Base-by-base conservation (phyloP, 2,888 invertebrate species). In the Pocota personata region DNA sequence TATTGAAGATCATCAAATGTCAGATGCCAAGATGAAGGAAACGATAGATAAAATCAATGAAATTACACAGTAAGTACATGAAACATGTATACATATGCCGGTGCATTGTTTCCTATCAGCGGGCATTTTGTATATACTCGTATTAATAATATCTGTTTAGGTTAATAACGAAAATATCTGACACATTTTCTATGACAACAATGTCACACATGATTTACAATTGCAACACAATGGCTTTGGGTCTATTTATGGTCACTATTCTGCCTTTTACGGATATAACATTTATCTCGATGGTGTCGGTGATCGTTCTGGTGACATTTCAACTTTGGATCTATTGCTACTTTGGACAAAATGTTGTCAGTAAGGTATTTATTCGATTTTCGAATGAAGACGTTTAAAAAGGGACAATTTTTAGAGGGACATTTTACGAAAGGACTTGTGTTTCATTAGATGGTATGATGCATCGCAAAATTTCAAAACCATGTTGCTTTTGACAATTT, bases 321-420 rank as follows among this genome's bases (percentile, higher is more conserved):
- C 58, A 58, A 12, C 37, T 58, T 37, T 35, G 58, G 35, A 37
- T 58, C 19, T 58, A 58, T n/a, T 58, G 58, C 21, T 58, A 58
- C 12, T 58, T 58, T 58, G 58, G 58, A 3, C 37, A 58, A 21
- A n/a, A 19, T 21, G 12, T 58, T 12, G 58, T 37, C 7, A 58
- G 14, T 32, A 35, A 58, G 58, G 58, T 58, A 50, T 12, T 37
- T 37, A 10, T 12, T 37, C 2, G 12, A 10, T 10, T 32, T 2
- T 37, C 12, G 8, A 1, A n/a, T n/a, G n/a, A n/a, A 37, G 3
- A n/a, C 12, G 3, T 37, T n/a, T 37, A 3, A 37, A n/a, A n/a
- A 37, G 2, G 4, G 3, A 3, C 37, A 37, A n/a, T 37, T 40
- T 14, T 14, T 6, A 40, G 40, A 14, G 40, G 12, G 40, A 40